Conservation (phyloP, 2,888 invertebrate species). For the Macrosiphum euphorbiae region DNA sequence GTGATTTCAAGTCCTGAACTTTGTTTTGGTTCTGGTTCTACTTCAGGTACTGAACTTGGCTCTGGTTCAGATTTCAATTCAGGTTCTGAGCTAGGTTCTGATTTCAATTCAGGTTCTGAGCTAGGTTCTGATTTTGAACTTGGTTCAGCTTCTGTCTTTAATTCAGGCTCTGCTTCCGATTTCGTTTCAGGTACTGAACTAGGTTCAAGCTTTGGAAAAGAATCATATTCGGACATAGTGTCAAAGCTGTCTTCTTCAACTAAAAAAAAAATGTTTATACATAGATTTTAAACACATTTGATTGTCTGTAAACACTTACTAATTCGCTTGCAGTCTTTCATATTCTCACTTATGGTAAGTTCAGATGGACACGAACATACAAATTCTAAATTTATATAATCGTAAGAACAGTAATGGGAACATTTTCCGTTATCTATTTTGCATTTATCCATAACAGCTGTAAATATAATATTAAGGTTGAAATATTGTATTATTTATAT, state of each 20-base stretch:
- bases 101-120: conserved; percentile 65
- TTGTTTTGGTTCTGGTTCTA: conserved; percentile 67
- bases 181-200: conserved; percentile 63
- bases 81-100: conserved; percentile 66
- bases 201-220: conserved; percentile 40
- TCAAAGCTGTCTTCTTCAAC: not conserved
- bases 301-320: conserved; percentile 65
- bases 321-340: conserved; percentile 71
- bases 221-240: not conserved
- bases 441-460: conserved; percentile 77
- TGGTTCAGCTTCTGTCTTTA: not conserved
- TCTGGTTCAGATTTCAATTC: conserved; percentile 67
- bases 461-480: conserved; percentile 61
- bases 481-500: not conserved
- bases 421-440: conserved; percentile 78
- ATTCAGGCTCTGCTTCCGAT: conserved; percentile 67
- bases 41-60: conserved; percentile 67
- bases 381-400: conserved; percentile 76
- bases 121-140: conserved; percentile 65
- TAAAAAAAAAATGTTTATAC: conserved; percentile 11
- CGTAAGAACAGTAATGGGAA: conserved; percentile 78
- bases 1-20: conserved; percentile 66
- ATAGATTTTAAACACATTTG: not conserved
- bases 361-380: conserved; percentile 77
- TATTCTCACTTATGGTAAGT: conserved; percentile 72